phyloP scores from a whole-genome alignment of 2,113 vertebrate species.

The Sitta europaea region DNA sequence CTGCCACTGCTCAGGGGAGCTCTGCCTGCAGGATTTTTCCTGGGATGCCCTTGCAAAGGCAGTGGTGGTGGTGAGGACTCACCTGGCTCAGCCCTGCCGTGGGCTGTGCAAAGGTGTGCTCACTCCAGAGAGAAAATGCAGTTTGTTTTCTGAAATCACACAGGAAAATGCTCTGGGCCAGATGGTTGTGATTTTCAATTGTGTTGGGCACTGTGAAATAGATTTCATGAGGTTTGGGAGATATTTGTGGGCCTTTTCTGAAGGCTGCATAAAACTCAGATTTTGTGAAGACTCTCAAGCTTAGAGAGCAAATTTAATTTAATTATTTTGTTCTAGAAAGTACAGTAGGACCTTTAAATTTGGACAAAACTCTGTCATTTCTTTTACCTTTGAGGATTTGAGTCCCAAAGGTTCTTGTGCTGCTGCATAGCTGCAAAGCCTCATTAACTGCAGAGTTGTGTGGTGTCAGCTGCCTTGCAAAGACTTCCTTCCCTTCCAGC shows the following conservation, averaged over 20 bases:
- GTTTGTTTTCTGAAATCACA: neutral
- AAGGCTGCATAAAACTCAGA: rapidly evolving
- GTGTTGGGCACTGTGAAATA: neutral
- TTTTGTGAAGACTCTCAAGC: neutral
- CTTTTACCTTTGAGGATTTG: neutral
- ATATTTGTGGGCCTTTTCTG: neutral
- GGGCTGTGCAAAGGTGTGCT: neutral
- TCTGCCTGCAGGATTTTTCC: neutral
- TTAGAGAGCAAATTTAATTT: neutral
- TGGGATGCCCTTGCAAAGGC: neutral
- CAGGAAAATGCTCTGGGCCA: neutral
- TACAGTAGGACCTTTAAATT: neutral
- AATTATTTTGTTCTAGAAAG: neutral
- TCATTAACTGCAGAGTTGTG: neutral
- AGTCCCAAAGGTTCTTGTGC: neutral
- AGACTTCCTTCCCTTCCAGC: neutral
- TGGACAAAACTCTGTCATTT: neutral
- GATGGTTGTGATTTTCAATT: neutral
- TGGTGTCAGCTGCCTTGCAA: neutral
- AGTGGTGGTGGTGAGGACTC: neutral
- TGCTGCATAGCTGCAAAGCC: neutral
- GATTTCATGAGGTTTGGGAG: neutral
- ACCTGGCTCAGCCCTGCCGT: neutral
- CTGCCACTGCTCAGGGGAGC: neutral
- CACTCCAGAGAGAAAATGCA: neutral